Evolutionary conservation across 1,140 invertebrate genomes (phyloP).

Genomic region (Phenacoccus solenopsis): DNA sequence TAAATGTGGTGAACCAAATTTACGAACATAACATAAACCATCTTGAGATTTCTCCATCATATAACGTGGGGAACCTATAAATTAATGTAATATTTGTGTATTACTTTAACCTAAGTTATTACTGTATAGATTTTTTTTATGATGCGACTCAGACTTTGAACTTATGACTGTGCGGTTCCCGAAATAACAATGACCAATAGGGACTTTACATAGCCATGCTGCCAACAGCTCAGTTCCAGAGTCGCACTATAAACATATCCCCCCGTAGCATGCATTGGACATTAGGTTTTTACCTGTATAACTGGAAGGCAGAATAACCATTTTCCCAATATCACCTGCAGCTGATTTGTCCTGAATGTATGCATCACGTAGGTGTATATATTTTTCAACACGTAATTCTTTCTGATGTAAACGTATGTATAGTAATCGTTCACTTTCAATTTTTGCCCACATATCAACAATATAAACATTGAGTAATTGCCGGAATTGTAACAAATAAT

Average conservation of each 20-base stretch:
- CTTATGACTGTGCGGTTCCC: too few species aligned
- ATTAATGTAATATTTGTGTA: too few species aligned
- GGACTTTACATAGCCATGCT: too few species aligned
- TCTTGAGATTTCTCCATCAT: constrained; percentile 37
- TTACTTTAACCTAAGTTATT: too few species aligned
- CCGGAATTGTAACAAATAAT: constrained; percentile 26
- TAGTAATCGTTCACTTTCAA: constrained; percentile 34
- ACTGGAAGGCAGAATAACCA: constrained; percentile 36
- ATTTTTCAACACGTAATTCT: constrained; percentile 36
- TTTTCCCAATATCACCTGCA: constrained; percentile 10
- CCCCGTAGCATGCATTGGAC: too few species aligned
- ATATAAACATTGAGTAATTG: constrained; percentile 24
- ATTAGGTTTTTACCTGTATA: too few species aligned
- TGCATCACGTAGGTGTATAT: constrained; percentile 34
- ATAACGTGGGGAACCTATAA: constrained; percentile 33
- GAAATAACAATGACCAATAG: too few species aligned
- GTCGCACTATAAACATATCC: too few species aligned
- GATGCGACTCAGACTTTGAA: too few species aligned
- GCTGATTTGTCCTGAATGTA: constrained; percentile 14
- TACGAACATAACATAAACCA: constrained; percentile 33
- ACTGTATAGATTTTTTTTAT: too few species aligned
- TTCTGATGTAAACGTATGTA: constrained; percentile 36
- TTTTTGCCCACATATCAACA: constrained; percentile 38
- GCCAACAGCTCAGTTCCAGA: too few species aligned
- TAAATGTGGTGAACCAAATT: constrained; percentile 29